These are phyloP conservation scores for Heteromyza rotundicornis DNA, from an alignment of 2,888 invertebrate genomes.

Conservation along the genomic window DNA sequence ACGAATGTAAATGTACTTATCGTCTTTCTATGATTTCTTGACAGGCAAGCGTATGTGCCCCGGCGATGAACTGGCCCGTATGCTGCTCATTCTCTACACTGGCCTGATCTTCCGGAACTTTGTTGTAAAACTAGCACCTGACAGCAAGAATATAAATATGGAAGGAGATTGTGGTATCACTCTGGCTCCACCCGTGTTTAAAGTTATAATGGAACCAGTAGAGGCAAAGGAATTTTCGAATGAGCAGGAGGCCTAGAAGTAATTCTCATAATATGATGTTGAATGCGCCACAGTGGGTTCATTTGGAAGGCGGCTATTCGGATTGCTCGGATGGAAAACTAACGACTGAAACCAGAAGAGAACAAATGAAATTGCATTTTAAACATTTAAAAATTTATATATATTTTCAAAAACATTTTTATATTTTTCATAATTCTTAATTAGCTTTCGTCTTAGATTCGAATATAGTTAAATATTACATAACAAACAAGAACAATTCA, in stretches of 20 bases:
- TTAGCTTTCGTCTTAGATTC: slow-evolving; percentile 22
- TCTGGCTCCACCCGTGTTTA: slow-evolving; percentile 70
- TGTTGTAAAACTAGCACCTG: slow-evolving; percentile 58
- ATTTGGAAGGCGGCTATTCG: too few species aligned
- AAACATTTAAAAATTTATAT: not conserved
- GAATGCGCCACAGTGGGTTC: too few species aligned
- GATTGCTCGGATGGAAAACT: too few species aligned
- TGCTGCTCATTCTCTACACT: slow-evolving; percentile 71
- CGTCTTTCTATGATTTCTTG: not conserved
- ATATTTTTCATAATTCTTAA: too few species aligned
- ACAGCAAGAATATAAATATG: slow-evolving; percentile 65
- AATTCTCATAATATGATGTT: too few species aligned
- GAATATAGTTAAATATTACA: slow-evolving; percentile 36
- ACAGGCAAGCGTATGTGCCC: slow-evolving; percentile 84
- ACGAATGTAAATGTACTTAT: not conserved
- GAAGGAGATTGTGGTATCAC: slow-evolving; percentile 78
- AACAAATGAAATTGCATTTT: too few species aligned
- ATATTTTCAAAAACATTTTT: slow-evolving; percentile 12
- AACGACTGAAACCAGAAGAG: too few species aligned
- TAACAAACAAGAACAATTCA: slow-evolving; percentile 38
- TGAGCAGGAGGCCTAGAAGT: too few species aligned
- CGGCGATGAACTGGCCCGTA: slow-evolving; percentile 82
- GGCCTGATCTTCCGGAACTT: slow-evolving; percentile 71
- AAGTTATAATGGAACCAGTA: slow-evolving; percentile 51
- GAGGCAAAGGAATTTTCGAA: too few species aligned